A percentile compares a stretch with the other conserved stretches of the same genome.
Conservation (phyloP, 2,888 invertebrate species). For the Agonopterix alstromeriana region DNA sequence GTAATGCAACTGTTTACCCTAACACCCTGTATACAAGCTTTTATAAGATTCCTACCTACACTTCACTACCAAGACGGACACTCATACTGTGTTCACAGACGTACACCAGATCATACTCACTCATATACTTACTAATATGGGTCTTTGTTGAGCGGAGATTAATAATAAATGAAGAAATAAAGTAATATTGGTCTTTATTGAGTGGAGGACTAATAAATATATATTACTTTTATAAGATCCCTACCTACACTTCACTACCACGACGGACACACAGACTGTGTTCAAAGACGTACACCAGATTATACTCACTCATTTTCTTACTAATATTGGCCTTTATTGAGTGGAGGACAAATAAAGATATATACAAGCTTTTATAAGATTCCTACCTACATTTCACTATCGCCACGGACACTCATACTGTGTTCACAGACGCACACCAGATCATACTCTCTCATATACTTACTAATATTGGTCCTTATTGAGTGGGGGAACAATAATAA, state of each 20-base stretch:
- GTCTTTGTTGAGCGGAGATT: slow-evolving; percentile 48
- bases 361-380: too few relatives aligned
- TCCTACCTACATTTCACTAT: too few relatives aligned
- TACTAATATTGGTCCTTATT: slow-evolving; percentile 80
- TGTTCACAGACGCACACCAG: slow-evolving; percentile 83
- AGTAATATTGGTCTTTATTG: too few relatives aligned
- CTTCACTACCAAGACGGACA: slow-evolving; percentile 84
- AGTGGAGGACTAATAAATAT: too few relatives aligned
- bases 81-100: slow-evolving; percentile 83
- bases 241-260: slow-evolving; percentile 82
- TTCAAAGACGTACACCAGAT: slow-evolving; percentile 85
- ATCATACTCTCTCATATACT: slow-evolving; percentile 73
- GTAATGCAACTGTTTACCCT: too few relatives aligned
- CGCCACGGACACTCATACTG: too few relatives aligned
- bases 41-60: slow-evolving; percentile 73
- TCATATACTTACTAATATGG: slow-evolving; percentile 77
- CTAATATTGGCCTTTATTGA: slow-evolving; percentile 28
- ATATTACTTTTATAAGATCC: too few relatives aligned
- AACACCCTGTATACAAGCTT: too few relatives aligned
- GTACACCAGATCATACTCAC: slow-evolving; percentile 82
- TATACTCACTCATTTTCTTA: slow-evolving; percentile 72
- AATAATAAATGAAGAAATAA: too few relatives aligned
- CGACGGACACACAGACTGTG: slow-evolving; percentile 83
- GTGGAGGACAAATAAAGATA: too few relatives aligned
- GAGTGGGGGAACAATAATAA: slow-evolving; percentile 4